Evolutionary conservation across 2,113 vertebrate genomes (phyloP).

Genomic region (Desmodus rotundus): DNA sequence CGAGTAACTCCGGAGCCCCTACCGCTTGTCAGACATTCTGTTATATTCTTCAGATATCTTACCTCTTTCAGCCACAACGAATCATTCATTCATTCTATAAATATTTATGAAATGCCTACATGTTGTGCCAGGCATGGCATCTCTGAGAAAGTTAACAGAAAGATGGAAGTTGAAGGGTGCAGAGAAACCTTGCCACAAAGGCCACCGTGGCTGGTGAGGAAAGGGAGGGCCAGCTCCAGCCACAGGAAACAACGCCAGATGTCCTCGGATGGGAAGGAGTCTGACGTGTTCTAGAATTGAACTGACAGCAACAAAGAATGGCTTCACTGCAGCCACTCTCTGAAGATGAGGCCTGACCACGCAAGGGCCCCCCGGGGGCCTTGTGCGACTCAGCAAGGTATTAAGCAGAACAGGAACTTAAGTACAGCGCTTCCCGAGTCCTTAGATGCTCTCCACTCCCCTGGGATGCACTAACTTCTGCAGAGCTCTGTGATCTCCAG

Average conservation of each 20-base stretch:
- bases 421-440: not conserved
- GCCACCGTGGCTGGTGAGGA: not conserved
- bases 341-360: not conserved
- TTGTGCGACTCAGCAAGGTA: too few species aligned
- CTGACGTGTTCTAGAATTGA: not conserved
- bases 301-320: not conserved
- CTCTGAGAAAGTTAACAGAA: not conserved
- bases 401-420: not conserved
- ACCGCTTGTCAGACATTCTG: too few species aligned
- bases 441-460: not conserved
- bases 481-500: not conserved
- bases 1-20: too few species aligned
- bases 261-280: not conserved
- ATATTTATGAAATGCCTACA: not conserved
- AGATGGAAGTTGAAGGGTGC: not conserved
- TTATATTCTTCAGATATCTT: too few species aligned
- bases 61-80: too few species aligned
- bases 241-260: not conserved
- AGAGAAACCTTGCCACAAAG: not conserved
- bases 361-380: not conserved
- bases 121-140: not conserved
- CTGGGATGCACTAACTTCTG: not conserved
- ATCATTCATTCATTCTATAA: not conserved
- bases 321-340: too few species aligned
- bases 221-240: not conserved